Evolutionary conservation across 1,140 invertebrate species (phyloP).

Genomic region (Chironomus striatipennis): DNA sequence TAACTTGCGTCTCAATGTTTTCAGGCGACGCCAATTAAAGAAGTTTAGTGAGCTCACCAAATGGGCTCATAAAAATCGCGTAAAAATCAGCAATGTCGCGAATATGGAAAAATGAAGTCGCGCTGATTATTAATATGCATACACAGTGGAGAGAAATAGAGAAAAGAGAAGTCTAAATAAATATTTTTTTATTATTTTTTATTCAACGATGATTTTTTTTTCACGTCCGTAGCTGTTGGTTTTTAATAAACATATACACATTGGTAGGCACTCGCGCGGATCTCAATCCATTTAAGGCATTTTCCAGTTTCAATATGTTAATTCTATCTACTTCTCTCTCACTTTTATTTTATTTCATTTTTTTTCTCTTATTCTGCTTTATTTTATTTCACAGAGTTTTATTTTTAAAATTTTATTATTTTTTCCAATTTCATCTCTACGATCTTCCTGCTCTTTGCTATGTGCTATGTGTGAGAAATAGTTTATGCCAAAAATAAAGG

Average conservation of each 20-base stretch:
- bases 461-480: too few species aligned
- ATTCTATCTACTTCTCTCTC: not conserved
- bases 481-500: too few species aligned
- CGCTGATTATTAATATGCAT: not conserved
- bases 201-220: not conserved
- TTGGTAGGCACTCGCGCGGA: not conserved
- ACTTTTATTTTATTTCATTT: not conserved
- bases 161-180: not conserved
- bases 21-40: not conserved
- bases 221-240: too few species aligned
- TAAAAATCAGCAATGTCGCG: slow-evolving; percentile 8
- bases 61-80: slow-evolving; percentile 6
- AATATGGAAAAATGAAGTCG: not conserved
- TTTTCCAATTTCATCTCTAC: too few species aligned
- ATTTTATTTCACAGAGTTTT: too few species aligned
- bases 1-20: not conserved
- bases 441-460: too few species aligned
- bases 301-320: slow-evolving; percentile 21
- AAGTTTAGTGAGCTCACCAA: not conserved
- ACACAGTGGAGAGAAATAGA: not conserved
- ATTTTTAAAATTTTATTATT: too few species aligned
- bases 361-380: too few species aligned
- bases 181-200: slow-evolving; percentile 1
- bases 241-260: not conserved
- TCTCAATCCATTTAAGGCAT: slow-evolving; percentile 19